Evolutionary conservation across 1,140 invertebrate species (phyloP).

Genomic region (Zaprionus davidi): DNA sequence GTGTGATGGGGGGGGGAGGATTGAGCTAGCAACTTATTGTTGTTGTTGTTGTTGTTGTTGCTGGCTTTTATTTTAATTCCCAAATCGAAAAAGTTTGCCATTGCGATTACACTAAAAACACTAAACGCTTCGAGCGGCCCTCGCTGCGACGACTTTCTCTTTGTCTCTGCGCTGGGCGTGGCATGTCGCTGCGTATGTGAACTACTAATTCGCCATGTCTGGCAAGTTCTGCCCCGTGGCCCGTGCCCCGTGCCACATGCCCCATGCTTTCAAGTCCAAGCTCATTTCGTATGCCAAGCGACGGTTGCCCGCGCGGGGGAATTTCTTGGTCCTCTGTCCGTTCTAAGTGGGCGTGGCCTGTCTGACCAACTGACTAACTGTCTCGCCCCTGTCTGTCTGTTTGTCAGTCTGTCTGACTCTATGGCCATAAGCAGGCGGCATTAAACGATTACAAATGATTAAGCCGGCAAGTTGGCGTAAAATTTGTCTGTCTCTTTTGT

Average conservation of each 20-base stretch:
- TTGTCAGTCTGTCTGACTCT: constrained; percentile 4
- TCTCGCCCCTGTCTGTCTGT: neutral
- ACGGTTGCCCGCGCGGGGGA: constrained; percentile 23
- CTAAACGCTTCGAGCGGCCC: constrained; percentile 65
- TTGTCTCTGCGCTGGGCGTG: constrained; percentile 1
- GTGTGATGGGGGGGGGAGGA: neutral
- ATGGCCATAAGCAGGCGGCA: constrained; percentile 42
- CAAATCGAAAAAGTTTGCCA: constrained; percentile 77
- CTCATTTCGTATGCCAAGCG: constrained; percentile 57
- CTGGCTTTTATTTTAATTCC: constrained; percentile 75
- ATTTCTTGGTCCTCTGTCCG: neutral
- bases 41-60: constrained; percentile 46
- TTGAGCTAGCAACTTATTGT: constrained; percentile 10
- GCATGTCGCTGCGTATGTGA: constrained; percentile 61
- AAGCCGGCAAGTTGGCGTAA: constrained; percentile 59
- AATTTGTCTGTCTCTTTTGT: constrained; percentile 46
- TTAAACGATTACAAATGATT: constrained; percentile 74
- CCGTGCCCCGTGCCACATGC: neutral
- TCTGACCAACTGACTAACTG: constrained; percentile 16
- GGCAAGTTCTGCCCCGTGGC: constrained; percentile 53
- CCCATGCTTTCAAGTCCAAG: constrained; percentile 6
- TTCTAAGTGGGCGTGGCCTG: constrained; percentile 1
- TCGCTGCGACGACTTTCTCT: neutral
- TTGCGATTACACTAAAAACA: constrained; percentile 71
- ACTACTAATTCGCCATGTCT: constrained; percentile 75